These are phyloP conservation scores for Norana najaformis DNA, from an alignment of 2,888 invertebrate species.

Conservation along the genomic window DNA sequence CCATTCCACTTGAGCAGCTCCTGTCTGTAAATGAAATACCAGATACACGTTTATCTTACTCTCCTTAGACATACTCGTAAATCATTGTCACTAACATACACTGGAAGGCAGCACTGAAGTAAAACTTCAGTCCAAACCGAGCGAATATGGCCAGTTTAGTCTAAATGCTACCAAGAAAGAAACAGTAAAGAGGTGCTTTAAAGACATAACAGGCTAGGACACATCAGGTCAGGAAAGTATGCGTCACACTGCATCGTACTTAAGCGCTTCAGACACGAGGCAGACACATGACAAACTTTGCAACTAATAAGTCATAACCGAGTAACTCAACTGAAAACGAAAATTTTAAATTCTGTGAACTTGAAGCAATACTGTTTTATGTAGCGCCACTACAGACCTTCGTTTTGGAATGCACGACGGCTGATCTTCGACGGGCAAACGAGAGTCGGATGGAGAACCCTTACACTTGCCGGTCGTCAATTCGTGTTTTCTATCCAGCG, in stretches of 20 bases:
- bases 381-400: conserved; percentile 45
- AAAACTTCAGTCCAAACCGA: too few species aligned
- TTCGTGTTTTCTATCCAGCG: conserved; percentile 6
- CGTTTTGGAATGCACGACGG: conserved; percentile 55
- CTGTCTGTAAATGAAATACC: conserved; percentile 70
- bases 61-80: background rate
- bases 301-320: background rate
- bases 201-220: background rate
- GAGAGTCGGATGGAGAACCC: conserved; percentile 18
- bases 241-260: background rate
- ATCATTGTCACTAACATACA: background rate
- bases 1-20: conserved; percentile 96
- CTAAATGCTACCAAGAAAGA: background rate
- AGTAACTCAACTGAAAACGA: background rate
- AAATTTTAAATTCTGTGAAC: conserved; percentile 4
- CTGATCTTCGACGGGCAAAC: conserved; percentile 47
- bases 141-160: too few species aligned
- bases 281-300: background rate
- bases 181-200: background rate
- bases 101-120: too few species aligned
- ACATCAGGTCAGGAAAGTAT: background rate
- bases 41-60: background rate
- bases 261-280: background rate
- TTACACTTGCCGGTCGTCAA: background rate
- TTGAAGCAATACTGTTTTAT: background rate